Evolutionary conservation across 2,113 vertebrate genomes (phyloP).

Genomic region (Sigmodon hispidus): DNA sequence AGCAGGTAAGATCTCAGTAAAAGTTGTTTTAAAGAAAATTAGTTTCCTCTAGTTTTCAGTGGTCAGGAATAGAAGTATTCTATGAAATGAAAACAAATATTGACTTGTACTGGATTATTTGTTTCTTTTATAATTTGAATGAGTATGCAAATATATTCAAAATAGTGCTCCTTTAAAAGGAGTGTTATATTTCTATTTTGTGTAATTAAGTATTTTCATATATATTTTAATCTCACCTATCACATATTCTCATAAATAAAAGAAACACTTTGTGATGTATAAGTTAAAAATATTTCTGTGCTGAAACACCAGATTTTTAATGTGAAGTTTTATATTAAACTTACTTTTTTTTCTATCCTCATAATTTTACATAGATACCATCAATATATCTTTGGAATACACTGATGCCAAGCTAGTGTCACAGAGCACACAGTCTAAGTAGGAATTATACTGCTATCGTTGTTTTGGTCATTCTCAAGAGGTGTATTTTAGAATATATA

Average conservation of each 20-base stretch:
- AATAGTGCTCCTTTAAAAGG: neutral
- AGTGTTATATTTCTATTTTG: too few relatives aligned
- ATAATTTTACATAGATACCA: neutral
- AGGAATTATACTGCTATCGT: neutral
- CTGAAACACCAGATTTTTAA: neutral
- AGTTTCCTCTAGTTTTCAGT: neutral
- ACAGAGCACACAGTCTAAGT: neutral
- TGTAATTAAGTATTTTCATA: neutral
- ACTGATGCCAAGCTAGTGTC: neutral
- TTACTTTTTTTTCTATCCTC: neutral
- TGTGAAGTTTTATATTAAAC: neutral
- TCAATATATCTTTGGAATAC: neutral
- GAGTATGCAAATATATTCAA: neutral
- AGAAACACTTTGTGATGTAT: neutral
- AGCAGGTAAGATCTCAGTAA: neutral
- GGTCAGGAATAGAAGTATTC: neutral
- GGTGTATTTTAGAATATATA: neutral
- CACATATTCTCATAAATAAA: neutral
- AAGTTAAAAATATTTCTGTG: neutral
- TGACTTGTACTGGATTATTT: accelerated
- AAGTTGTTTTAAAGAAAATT: neutral
- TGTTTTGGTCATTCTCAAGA: neutral
- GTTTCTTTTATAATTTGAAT: neutral
- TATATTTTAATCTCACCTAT: neutral
- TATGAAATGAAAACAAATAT: neutral